A percentile compares a stretch with the other conserved stretches of the same genome.
Evolutionary conservation across 2,113 vertebrate genomes (phyloP).

Genomic region (Paradisaea rubra): DNA sequence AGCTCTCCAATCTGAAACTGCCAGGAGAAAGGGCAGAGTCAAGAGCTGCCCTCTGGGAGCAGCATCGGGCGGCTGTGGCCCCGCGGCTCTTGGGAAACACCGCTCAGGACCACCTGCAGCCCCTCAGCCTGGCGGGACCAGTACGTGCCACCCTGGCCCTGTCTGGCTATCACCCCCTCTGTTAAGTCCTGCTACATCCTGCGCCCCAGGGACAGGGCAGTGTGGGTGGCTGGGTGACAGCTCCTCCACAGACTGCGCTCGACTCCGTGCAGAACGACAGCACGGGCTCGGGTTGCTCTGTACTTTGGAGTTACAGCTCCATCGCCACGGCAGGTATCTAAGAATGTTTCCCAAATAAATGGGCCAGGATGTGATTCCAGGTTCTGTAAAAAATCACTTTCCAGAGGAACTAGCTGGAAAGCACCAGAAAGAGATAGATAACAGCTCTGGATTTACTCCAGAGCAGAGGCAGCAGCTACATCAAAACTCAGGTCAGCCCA

Average conservation of each 20-base stretch:
- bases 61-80: not conserved
- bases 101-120: rapidly evolving
- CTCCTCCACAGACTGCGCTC: not conserved
- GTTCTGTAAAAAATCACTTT: not conserved
- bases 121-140: not conserved
- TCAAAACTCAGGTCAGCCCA: not conserved
- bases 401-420: not conserved
- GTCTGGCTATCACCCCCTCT: not conserved
- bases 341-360: not conserved
- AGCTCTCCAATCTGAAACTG: slow-evolving; percentile 99
- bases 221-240: not conserved
- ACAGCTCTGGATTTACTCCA: not conserved
- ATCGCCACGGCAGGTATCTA: rapidly evolving
- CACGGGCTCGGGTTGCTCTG: rapidly evolving
- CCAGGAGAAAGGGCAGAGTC: slow-evolving; percentile 35
- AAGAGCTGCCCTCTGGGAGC: not conserved
- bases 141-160: rapidly evolving
- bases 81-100: rapidly evolving
- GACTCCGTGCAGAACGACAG: rapidly evolving
- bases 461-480: not conserved
- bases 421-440: rapidly evolving
- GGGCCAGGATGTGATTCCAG: not conserved
- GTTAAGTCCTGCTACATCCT: not conserved
- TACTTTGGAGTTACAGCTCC: not conserved
- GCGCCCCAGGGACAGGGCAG: not conserved